Conservation (phyloP, 2,113 vertebrate species). For the Actinemys pallida region DNA sequence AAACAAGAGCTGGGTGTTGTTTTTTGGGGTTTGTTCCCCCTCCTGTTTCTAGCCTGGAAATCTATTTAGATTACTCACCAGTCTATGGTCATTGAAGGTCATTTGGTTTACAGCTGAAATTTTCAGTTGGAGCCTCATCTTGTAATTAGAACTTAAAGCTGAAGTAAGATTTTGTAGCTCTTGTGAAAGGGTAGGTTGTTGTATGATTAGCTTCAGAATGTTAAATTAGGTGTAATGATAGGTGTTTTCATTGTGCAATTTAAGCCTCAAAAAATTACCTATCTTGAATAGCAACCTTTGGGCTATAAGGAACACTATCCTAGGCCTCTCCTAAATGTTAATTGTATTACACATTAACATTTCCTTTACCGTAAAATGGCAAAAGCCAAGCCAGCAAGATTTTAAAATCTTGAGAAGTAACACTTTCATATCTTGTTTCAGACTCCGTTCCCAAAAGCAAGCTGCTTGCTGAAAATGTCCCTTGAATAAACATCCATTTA, state of each 20-base stretch:
- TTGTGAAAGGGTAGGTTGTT: conserved; percentile 76
- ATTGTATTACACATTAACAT: conserved; percentile 73
- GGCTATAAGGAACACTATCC: conserved; percentile 42
- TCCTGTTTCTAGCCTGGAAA: conserved; percentile 60
- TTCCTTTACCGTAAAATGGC: conserved; percentile 68
- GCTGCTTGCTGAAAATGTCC: conserved; percentile 58
- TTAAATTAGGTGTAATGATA: conserved; percentile 77
- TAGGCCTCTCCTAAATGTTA: conserved; percentile 63
- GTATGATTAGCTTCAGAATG: conserved; percentile 80
- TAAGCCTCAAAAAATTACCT: no score
- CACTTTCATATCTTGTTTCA: conserved; percentile 57
- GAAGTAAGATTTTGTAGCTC: conserved; percentile 70
- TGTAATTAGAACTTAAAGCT: conserved; percentile 78
- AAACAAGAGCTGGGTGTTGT: conserved; percentile 59
- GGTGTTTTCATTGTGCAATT: no score
- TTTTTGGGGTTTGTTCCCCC: not conserved
- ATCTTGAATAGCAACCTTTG: conserved; percentile 73
- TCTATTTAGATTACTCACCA: conserved; percentile 79
- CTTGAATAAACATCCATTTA: conserved; percentile 69
- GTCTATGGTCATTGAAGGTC: conserved; percentile 77
- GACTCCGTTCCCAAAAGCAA: conserved; percentile 52
- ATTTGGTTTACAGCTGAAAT: conserved; percentile 78
- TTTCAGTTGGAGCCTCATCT: conserved; percentile 76
- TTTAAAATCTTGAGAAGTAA: conserved; percentile 70
- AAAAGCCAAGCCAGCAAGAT: conserved; percentile 68